phyloP scores from a whole-genome alignment of 2,113 vertebrate species.

The Vidua chalybeata region DNA sequence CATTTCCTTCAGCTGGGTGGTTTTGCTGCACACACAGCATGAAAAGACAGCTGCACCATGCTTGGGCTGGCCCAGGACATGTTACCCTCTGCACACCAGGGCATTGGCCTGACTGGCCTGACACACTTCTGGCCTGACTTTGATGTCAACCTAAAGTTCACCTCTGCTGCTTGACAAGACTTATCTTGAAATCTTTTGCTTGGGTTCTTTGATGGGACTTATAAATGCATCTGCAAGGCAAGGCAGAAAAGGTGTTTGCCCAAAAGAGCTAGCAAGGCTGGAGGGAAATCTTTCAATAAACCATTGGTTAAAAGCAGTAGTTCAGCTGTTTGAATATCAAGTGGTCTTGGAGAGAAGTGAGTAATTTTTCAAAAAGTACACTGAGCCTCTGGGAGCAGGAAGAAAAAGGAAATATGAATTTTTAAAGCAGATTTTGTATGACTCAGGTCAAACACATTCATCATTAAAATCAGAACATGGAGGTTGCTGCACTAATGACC shows the following conservation, averaged over 20 bases:
- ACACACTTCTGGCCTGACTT: neutral
- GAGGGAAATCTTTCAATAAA: neutral
- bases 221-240: neutral
- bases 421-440: conserved; percentile 8
- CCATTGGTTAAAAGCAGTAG: neutral
- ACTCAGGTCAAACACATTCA: neutral
- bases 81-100: neutral
- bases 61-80: neutral
- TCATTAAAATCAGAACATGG: neutral
- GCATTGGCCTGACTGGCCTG: neutral
- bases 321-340: neutral
- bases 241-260: neutral
- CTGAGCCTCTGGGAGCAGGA: neutral
- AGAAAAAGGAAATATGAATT: neutral
- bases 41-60: neutral
- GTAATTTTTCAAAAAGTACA: neutral
- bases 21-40: accelerated
- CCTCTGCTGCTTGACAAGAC: neutral
- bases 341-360: neutral
- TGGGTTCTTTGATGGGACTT: neutral
- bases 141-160: neutral
- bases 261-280: neutral
- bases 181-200: neutral
- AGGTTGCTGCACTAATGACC: neutral
- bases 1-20: neutral